These are phyloP conservation scores for Brachionus koreanus DNA, from an alignment of 1,140 invertebrate genomes.

Conservation along the genomic window DNA sequence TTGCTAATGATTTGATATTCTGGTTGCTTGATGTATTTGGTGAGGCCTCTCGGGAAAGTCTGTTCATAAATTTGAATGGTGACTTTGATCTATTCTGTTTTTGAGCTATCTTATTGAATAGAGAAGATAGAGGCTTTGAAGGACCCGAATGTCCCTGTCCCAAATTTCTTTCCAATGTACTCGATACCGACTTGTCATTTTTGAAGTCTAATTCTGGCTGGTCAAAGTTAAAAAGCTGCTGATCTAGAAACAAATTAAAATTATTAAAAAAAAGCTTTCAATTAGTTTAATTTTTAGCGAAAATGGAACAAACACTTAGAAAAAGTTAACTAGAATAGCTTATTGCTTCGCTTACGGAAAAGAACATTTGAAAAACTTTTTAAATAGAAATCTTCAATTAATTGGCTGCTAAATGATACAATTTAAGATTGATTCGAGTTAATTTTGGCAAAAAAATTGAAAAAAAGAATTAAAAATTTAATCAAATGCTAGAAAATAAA, in stretches of 20 bases:
- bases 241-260: neutral
- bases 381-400: too few species aligned
- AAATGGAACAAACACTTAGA: neutral
- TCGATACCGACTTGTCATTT: neutral
- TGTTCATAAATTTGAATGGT: slow-evolving; percentile 28
- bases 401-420: too few species aligned
- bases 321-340: too few species aligned
- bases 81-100: slow-evolving; percentile 27
- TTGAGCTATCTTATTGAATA: slow-evolving; percentile 32
- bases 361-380: too few species aligned
- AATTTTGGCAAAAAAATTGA: too few species aligned
- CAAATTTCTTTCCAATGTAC: slow-evolving; percentile 29
- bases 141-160: neutral
- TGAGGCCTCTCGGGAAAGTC: slow-evolving; percentile 9
- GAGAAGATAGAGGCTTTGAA: neutral
- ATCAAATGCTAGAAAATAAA: too few species aligned
- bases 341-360: too few species aligned
- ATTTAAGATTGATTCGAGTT: too few species aligned
- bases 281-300: neutral
- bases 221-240: slow-evolving; percentile 31
- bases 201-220: neutral
- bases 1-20: neutral
- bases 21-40: neutral
- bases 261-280: too few species aligned
- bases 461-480: too few species aligned